phyloP scores from a whole-genome alignment of 2,113 vertebrate species.

The Arenaria interpres region DNA sequence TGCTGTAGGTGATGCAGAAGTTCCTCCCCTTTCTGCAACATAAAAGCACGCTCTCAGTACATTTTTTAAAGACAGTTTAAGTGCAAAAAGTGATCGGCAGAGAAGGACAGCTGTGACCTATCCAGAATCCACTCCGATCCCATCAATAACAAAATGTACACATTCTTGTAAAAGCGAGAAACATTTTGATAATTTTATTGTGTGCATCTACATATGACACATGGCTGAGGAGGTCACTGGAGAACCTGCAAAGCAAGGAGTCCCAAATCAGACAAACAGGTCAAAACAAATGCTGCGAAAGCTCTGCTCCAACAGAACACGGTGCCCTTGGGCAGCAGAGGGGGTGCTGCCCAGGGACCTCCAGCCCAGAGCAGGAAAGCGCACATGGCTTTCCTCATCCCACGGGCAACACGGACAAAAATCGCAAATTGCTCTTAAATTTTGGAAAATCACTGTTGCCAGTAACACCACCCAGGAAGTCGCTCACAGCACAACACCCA shows the following conservation, averaged over 20 bases:
- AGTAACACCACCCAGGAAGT: fast-evolving
- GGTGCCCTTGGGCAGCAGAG: fast-evolving
- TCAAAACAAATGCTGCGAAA: background rate
- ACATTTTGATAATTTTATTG: slow-evolving; percentile 67
- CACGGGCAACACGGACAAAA: fast-evolving
- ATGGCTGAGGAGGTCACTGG: background rate
- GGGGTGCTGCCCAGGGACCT: fast-evolving
- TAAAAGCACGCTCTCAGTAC: fast-evolving
- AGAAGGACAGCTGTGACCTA: fast-evolving
- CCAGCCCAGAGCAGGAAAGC: fast-evolving
- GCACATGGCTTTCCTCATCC: fast-evolving
- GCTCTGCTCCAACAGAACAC: background rate
- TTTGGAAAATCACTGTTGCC: fast-evolving
- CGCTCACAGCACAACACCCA: fast-evolving
- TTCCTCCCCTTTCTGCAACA: background rate
- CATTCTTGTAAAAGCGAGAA: background rate
- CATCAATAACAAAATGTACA: background rate
- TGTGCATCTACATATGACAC: background rate
- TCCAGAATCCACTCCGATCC: background rate
- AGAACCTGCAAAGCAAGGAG: slow-evolving; percentile 56
- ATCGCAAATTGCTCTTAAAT: fast-evolving
- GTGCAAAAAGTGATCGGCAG: background rate
- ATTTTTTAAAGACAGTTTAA: fast-evolving
- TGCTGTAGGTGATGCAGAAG: background rate
- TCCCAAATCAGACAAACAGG: background rate